Conservation (phyloP, 2,888 invertebrate genomes). For the Aricia artaxerxes region DNA sequence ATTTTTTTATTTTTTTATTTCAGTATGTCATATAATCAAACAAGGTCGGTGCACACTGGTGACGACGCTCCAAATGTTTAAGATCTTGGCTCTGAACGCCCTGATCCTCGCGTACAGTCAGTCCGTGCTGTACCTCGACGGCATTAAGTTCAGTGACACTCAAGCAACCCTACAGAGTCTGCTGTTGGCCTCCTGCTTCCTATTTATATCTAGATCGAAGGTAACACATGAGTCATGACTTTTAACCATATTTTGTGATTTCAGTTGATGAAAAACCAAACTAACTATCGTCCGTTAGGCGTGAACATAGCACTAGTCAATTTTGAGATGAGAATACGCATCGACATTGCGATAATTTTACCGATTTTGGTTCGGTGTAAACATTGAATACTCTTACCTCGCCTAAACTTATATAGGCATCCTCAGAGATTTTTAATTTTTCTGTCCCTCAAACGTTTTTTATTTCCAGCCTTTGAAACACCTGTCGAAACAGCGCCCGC, state of each 20-base stretch:
- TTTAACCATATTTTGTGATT: no score
- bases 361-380: no score
- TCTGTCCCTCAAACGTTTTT: background rate
- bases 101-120: conserved; percentile 98
- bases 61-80: conserved; percentile 99
- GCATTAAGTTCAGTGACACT: conserved; percentile 97
- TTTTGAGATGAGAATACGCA: no score
- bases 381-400: no score
- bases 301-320: no score
- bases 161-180: conserved; percentile 99
- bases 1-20: conserved; percentile 35
- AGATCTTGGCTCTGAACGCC: conserved; percentile 98
- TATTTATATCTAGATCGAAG: conserved; percentile 99
- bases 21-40: conserved; percentile 99
- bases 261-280: no score
- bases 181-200: conserved; percentile 96
- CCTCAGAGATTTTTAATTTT: no score
- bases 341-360: no score
- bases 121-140: conserved; percentile 98
- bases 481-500: conserved; percentile 94
- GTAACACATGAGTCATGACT: conserved; percentile 62
- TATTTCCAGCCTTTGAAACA: conserved; percentile 90
- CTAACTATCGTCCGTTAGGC: no score
- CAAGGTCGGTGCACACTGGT: conserved; percentile 99
- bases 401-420: no score